These are phyloP conservation scores for Drosophila rubida DNA, from an alignment of 2,888 invertebrate species.

Conservation along the genomic window DNA sequence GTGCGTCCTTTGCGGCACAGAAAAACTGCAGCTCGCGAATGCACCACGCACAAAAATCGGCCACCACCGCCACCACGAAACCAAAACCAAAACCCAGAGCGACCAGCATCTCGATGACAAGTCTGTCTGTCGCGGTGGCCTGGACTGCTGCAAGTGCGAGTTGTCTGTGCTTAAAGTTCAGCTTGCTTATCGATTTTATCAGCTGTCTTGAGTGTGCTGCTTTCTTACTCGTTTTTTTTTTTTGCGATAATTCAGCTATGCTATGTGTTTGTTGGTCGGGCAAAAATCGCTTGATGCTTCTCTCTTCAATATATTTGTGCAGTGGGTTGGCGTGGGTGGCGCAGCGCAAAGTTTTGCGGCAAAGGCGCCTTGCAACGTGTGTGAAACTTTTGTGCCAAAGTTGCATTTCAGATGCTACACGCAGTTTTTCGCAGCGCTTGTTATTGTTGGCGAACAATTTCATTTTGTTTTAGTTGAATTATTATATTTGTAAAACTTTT, in stretches of 20 bases:
- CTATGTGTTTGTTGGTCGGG: not conserved
- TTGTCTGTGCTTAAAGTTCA: conserved; percentile 11
- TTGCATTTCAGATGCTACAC: conserved; percentile 61
- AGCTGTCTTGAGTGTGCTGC: conserved; percentile 19
- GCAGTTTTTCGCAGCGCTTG: conserved; percentile 46
- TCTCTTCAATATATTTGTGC: conserved; percentile 36
- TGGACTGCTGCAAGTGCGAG: not conserved
- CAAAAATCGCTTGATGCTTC: not conserved
- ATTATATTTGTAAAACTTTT: conserved; percentile 77
- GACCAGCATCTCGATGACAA: not conserved
- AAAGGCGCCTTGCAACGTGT: conserved; percentile 43
- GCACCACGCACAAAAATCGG: conserved; percentile 29
- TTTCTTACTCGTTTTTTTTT: not conserved
- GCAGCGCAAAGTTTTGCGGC: conserved; percentile 38
- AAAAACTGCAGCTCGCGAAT: conserved; percentile 56
- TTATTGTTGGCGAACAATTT: conserved; percentile 36
- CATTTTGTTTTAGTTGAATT: conserved; percentile 75
- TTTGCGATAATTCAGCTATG: conserved; percentile 6
- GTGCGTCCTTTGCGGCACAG: conserved; percentile 35
- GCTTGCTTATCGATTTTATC: conserved; percentile 63
- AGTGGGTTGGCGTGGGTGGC: no score
- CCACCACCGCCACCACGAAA: not conserved
- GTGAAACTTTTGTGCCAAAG: conserved; percentile 46
- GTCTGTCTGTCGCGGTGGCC: not conserved
- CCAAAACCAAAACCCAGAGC: no score